Evolutionary conservation across 2,797 vertebrate genomes (phyloP), one percentile per base, ranked within the genome.

Genomic region (Ciconia nigra): DNA sequence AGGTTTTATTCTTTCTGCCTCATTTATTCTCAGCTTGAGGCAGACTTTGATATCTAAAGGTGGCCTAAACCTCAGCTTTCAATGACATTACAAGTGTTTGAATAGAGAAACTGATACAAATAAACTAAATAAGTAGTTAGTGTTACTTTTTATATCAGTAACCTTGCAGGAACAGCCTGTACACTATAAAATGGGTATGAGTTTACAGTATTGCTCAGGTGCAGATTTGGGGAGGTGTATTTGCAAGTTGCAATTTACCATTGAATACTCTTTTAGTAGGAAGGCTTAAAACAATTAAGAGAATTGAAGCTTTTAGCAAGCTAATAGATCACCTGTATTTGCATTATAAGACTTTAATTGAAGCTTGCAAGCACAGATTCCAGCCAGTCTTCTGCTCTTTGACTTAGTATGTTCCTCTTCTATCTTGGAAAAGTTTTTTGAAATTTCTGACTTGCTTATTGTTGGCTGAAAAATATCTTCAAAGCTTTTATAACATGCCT

Each of bases 401-500:
- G 16, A 11, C 15, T 57, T 39, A 2, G 2, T 11, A 2, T 0
- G 0, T 62, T 72, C 13, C 17, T 85, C 42, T 72, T 71, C 13
- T 15, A 22, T 18, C 46, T 41, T 21, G 5, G 18, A 44, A 24
- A 24, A 85, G 4, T 7, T 37, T 16, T 4, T 22, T 46, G 2
- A 14, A 7, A 7, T 21, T 79, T 57, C 37, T 25, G 24, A 2
- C 20, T 77, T n/a, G 22, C n/a, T 63, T n/a, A 2, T 54, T 39
- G 10, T 35, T 65, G 46, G 1, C 46, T 83, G 29, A 44, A 9
- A 52, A 63, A 12, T 15, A 7, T 3, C 11, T 52, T 26, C 2
- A 8, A 13, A 13, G 28, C 1, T 35, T 57, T 66, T 61, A 0
- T 69, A 7, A 18, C 11, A 0, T 2, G 0, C 25, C 29, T 31